Conservation (phyloP, 1,140 invertebrate species). For the Radopholus similis region DNA sequence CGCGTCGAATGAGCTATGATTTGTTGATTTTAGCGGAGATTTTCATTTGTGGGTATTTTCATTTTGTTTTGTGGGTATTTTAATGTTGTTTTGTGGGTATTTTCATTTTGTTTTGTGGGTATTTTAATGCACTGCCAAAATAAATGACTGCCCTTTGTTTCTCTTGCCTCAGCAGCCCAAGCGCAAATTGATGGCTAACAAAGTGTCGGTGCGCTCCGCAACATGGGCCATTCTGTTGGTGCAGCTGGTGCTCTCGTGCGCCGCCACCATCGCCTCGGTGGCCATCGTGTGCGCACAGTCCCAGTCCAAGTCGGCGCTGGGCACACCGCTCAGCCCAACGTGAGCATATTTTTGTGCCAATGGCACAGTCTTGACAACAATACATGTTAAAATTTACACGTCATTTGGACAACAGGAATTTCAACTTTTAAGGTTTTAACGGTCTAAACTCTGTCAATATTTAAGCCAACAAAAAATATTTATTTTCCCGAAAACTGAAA, state of each 20-base stretch:
- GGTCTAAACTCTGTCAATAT: neutral
- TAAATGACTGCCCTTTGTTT: neutral
- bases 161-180: neutral
- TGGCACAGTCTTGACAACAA: no score
- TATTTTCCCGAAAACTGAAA: no score
- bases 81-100: no score
- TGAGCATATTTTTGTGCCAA: slow-evolving; percentile 6
- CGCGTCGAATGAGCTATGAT: neutral
- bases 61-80: no score
- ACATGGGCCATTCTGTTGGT: slow-evolving; percentile 30
- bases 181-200: neutral
- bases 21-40: no score
- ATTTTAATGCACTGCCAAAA: no score
- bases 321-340: slow-evolving; percentile 17
- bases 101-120: no score
- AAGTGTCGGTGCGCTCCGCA: slow-evolving; percentile 26
- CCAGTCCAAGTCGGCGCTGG: slow-evolving; percentile 16
- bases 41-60: no score
- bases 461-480: slow-evolving; percentile 22
- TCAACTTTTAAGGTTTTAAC: neutral
- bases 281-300: slow-evolving; percentile 31
- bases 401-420: no score
- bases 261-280: slow-evolving; percentile 24
- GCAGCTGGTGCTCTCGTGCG: slow-evolving; percentile 29
- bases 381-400: no score